These are phyloP conservation scores for Alviniconcha marisindica DNA, from an alignment of 1,140 invertebrate genomes.

Conservation along the genomic window DNA sequence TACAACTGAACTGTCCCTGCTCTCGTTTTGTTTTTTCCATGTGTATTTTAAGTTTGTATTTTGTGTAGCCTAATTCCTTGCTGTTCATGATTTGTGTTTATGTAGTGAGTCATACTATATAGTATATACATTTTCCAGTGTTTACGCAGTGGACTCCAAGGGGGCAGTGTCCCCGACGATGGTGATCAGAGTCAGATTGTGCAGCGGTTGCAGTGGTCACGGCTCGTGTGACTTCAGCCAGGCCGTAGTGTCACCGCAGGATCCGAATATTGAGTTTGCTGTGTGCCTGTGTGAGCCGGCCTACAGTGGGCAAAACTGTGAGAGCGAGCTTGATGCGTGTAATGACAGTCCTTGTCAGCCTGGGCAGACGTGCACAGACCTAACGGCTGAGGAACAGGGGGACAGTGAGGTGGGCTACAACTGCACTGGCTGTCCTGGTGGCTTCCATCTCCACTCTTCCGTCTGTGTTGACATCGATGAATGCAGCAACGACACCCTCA, in stretches of 20 bases:
- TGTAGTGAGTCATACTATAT: too few relatives aligned
- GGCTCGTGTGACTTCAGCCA: neutral
- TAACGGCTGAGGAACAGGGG: neutral
- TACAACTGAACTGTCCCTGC: too few relatives aligned
- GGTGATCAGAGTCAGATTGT: neutral
- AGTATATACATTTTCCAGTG: too few relatives aligned
- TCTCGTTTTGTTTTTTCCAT: too few relatives aligned
- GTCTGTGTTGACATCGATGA: conserved; percentile 15
- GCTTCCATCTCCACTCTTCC: neutral
- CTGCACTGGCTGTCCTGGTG: neutral
- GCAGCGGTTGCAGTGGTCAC: neutral
- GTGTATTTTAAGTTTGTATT: too few relatives aligned
- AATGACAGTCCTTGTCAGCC: neutral
- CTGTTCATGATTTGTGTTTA: too few relatives aligned
- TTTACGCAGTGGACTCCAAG: neutral
- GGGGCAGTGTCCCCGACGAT: neutral
- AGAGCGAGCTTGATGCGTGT: neutral
- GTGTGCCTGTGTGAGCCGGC: neutral
- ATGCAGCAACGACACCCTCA: neutral
- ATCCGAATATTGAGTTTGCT: neutral
- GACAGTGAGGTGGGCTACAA: neutral
- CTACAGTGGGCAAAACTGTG: neutral
- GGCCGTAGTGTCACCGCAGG: neutral
- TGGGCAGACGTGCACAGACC: neutral
- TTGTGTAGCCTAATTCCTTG: too few relatives aligned